phyloP scores from a whole-genome alignment of 1,140 invertebrate genomes.

The Meloidogyne floridensis region DNA sequence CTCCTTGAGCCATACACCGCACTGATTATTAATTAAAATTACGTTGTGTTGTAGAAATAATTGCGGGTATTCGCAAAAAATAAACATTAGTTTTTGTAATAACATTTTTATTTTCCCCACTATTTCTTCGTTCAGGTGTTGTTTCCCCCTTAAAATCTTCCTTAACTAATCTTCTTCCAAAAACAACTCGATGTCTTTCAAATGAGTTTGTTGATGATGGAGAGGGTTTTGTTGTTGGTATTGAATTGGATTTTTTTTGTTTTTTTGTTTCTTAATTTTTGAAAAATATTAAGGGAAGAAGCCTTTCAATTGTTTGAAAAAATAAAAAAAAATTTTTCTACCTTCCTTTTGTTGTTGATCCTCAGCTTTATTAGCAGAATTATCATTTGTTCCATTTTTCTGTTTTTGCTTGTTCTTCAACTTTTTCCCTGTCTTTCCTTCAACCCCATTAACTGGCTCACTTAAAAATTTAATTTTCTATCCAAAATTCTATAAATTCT shows the following conservation, averaged over 20 bases:
- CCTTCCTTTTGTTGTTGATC: not conserved
- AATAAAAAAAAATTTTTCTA: not conserved
- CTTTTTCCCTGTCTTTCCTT: not conserved
- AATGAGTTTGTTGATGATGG: not conserved
- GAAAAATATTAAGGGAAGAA: too few species aligned
- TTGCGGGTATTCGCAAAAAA: conserved; percentile 10
- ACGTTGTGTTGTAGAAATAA: conserved; percentile 24
- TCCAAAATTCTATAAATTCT: not conserved
- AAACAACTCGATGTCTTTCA: conserved; percentile 12
- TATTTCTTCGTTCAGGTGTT: not conserved
- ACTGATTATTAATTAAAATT: not conserved
- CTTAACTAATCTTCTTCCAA: conserved; percentile 20
- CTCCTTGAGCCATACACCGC: too few species aligned
- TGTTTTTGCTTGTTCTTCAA: conserved; percentile 10
- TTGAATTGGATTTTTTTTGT: not conserved
- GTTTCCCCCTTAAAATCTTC: conserved; percentile 12
- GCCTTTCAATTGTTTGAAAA: too few species aligned
- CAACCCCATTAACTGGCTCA: not conserved
- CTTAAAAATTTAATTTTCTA: not conserved
- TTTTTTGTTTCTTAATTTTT: not conserved
- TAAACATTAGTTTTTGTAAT: not conserved
- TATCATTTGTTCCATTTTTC: not conserved
- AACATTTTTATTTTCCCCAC: not conserved
- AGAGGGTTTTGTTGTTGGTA: not conserved
- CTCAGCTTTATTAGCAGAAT: not conserved